These are phyloP conservation scores for Thyatira batis DNA, from an alignment of 2,888 invertebrate genomes.

Conservation along the genomic window DNA sequence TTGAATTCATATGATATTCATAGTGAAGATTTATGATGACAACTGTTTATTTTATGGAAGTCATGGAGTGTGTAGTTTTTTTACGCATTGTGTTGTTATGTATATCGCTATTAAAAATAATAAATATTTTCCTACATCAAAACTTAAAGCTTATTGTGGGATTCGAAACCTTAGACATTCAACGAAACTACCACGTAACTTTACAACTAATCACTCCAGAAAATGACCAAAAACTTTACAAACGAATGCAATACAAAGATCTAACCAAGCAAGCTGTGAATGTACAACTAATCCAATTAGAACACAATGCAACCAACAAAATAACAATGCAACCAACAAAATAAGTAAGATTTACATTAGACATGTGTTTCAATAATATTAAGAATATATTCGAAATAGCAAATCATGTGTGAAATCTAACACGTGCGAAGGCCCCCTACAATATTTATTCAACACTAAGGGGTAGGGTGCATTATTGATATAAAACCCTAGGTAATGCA, in stretches of 20 bases:
- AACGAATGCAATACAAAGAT: too few relatives aligned
- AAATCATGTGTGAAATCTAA: constrained; percentile 41
- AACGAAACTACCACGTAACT: too few relatives aligned
- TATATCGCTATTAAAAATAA: too few relatives aligned
- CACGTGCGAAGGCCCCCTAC: constrained; percentile 33
- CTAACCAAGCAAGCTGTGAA: too few relatives aligned
- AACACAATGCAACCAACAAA: background rate
- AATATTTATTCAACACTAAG: constrained; percentile 15
- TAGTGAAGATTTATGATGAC: background rate
- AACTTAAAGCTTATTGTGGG: too few relatives aligned
- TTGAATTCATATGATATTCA: constrained; percentile 3
- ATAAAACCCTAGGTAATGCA: constrained; percentile 32
- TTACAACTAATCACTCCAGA: too few relatives aligned
- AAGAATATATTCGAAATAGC: constrained; percentile 12
- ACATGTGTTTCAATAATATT: constrained; percentile 6
- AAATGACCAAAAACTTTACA: too few relatives aligned
- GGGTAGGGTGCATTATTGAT: constrained; percentile 26
- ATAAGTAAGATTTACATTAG: background rate
- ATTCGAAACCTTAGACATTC: too few relatives aligned
- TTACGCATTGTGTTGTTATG: too few relatives aligned
- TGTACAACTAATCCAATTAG: background rate
- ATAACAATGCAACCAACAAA: too few relatives aligned
- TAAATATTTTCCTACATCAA: too few relatives aligned
- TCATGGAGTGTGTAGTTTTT: background rate
- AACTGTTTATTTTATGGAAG: background rate